Evolutionary conservation across 1,140 invertebrate species (phyloP), one percentile per base, ranked within the genome.

Genomic region (Drosophila melanogaster): DNA sequence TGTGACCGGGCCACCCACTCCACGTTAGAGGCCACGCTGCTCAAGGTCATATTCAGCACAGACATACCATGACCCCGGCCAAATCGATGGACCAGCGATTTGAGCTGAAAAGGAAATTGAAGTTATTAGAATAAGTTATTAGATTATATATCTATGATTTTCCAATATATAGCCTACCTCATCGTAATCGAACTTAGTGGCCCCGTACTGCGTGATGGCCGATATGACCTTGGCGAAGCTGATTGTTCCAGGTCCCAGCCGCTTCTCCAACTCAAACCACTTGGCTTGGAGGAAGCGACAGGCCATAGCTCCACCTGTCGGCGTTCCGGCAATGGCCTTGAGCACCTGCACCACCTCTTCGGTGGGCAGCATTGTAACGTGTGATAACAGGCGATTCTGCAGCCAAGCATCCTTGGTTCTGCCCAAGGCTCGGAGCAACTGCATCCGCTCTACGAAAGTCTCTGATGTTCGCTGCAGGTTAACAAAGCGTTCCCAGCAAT

Each of bases 281-380:
- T 96, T 95, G 10, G 95, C 94, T 79, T 95, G 94, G 1, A 97
- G 90, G 84, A 96, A 96, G 56, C 96, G 93, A 94, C 96, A 97
- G 4, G 96, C 95, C 41, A 96, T 92, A 3, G 95, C 93, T 41
- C 94, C 93, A 0, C 96, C 96, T 30, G 95, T 94, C 1, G 94
- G 93, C 89, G 96, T 96, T 7, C 93, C 93, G 1, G 95, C 94
- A 6, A 97, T 95, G 6, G 94, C 93, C 15, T 93, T 93, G 10
- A 97, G 93, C 1, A 96, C 95, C 7, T 93, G 93, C 35, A 94
- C 94, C 14, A 96, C 94, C 90, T 97, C 96, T 81, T 94, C 94
- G 1, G 95, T 94, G 78, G 94, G 94, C 17, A 97, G 93, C 80
- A 94, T 93, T 19, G 94, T 93, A 2, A 94, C 92, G 62, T 96